These are phyloP conservation scores for Drosophila borealis DNA, from an alignment of 2,888 invertebrate species.

Conservation along the genomic window DNA sequence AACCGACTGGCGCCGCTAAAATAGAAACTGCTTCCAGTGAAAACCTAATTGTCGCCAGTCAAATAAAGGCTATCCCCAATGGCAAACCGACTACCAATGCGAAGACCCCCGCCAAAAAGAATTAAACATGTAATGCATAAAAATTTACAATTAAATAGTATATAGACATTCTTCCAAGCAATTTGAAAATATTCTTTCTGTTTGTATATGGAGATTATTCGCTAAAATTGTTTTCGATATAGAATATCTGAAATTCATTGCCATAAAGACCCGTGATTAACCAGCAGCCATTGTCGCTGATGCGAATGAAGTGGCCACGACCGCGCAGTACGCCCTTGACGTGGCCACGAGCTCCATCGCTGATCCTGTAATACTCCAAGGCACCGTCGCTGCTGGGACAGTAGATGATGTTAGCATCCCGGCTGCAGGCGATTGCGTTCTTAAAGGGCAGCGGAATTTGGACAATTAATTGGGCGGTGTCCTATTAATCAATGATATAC, in stretches of 20 bases:
- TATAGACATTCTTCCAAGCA: background rate
- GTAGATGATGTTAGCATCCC: constrained; percentile 79
- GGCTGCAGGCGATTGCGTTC: constrained; percentile 80
- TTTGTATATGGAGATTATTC: constrained; percentile 3
- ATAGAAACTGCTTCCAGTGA: background rate
- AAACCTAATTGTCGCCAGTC: background rate
- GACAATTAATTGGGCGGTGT: constrained; percentile 73
- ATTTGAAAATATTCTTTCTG: background rate
- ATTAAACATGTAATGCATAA: background rate
- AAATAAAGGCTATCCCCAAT: background rate
- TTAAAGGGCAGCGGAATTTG: constrained; percentile 84
- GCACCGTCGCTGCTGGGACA: constrained; percentile 82
- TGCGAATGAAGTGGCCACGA: constrained; percentile 80
- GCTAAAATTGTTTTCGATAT: constrained; percentile 35
- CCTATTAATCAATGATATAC: constrained; percentile 50
- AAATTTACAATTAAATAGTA: background rate
- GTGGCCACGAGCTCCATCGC: constrained; percentile 70
- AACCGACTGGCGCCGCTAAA: background rate
- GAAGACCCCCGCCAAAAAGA: background rate
- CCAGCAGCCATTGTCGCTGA: constrained; percentile 84
- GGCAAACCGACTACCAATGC: background rate
- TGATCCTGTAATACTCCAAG: constrained; percentile 81
- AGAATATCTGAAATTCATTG: constrained; percentile 83
- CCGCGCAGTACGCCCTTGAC: constrained; percentile 81
- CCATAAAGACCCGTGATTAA: constrained; percentile 82